These are phyloP conservation scores for Mormyrops attenuatus DNA, from an alignment of 2,797 vertebrate genomes.

Conservation along the genomic window DNA sequence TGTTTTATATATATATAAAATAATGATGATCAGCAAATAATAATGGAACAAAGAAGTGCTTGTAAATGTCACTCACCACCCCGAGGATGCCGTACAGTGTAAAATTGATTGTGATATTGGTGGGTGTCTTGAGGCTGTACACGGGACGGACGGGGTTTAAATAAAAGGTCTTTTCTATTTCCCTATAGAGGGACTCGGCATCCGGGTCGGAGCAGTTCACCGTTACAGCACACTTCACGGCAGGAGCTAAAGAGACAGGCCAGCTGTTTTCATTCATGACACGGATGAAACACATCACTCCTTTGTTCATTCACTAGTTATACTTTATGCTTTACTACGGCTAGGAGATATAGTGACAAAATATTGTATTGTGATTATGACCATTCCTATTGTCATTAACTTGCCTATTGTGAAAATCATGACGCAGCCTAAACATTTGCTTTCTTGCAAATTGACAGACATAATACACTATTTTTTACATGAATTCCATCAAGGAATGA, in stretches of 20 bases:
- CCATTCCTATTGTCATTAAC: not conserved
- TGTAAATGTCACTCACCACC: conserved; percentile 49
- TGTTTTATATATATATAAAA: not conserved
- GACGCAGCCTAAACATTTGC: not conserved
- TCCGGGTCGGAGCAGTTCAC: conserved; percentile 49
- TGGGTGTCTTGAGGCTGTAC: conserved; percentile 36
- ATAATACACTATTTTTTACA: not conserved
- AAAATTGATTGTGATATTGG: conserved; percentile 48
- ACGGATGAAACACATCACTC: not conserved
- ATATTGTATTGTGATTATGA: not conserved
- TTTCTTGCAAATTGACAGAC: not conserved
- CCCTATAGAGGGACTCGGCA: conserved; percentile 43
- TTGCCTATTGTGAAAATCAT: not conserved
- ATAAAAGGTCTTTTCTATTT: conserved; percentile 45
- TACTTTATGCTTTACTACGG: not conserved
- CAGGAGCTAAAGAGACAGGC: not conserved
- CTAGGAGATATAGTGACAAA: not conserved
- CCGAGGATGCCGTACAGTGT: conserved; percentile 60
- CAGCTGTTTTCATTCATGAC: not conserved
- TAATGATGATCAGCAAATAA: not conserved
- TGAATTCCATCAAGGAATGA: not conserved
- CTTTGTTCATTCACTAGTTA: not conserved
- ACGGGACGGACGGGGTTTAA: conserved; percentile 53
- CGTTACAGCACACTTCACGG: not conserved
- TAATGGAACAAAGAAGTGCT: not conserved